phyloP scores from a whole-genome alignment of 2,888 invertebrate genomes.

The Lithophane semibrunnea region DNA sequence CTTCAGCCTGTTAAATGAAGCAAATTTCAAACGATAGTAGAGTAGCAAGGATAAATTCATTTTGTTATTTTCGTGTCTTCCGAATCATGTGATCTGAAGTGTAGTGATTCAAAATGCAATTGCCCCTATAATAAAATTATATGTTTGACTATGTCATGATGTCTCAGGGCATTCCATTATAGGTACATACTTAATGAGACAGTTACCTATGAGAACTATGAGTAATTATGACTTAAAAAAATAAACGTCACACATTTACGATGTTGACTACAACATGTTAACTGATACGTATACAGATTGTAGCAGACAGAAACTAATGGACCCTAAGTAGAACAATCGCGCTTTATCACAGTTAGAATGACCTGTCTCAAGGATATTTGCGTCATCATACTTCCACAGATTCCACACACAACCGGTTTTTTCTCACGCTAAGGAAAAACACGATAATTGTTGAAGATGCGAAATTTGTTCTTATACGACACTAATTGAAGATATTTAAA shows the following conservation, averaged over 20 bases:
- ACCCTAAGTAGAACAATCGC: constrained; percentile 65
- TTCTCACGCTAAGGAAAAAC: constrained; percentile 66
- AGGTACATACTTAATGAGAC: constrained; percentile 4
- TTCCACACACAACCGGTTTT: constrained; percentile 74
- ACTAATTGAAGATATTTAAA: constrained; percentile 11
- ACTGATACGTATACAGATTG: constrained; percentile 36
- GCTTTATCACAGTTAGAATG: constrained; percentile 68
- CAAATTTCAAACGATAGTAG: constrained; percentile 22
- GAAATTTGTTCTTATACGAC: constrained; percentile 27
- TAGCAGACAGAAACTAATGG: constrained; percentile 57
- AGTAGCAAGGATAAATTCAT: neutral
- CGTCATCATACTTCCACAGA: constrained; percentile 69
- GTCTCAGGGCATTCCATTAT: constrained; percentile 1
- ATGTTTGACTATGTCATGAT: neutral
- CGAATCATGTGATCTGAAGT: neutral
- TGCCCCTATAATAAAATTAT: neutral
- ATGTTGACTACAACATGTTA: constrained; percentile 23
- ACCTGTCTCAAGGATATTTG: constrained; percentile 79
- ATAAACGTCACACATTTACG: constrained; percentile 13
- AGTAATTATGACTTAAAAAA: constrained; percentile 25
- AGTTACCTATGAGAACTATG: neutral
- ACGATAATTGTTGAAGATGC: constrained; percentile 39
- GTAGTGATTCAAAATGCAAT: neutral
- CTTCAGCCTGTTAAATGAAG: constrained; percentile 17
- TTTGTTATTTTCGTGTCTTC: constrained; percentile 3